Percentiles rank a stretch among this genome's conserved stretches.
Evolutionary conservation across 1,140 invertebrate species (phyloP).

Genomic region (Brachionus asplanchnoidis): DNA sequence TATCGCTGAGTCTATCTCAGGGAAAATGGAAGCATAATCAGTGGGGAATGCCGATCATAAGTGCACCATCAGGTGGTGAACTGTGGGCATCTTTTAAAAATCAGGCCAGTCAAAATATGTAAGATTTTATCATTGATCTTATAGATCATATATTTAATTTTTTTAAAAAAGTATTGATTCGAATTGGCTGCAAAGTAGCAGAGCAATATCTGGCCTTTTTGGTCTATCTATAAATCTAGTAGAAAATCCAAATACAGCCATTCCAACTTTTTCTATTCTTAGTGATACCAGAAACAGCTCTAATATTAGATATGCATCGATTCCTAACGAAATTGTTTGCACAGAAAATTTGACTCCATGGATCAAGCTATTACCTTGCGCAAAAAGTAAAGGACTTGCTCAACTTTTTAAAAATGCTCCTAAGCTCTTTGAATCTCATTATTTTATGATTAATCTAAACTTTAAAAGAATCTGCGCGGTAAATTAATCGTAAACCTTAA

Average conservation of each 20-base stretch:
- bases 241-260: constrained; percentile 13
- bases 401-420: constrained; percentile 81
- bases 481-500: constrained; percentile 44
- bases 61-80: constrained; percentile 84
- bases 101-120: constrained; percentile 57
- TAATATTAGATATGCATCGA: constrained; percentile 70
- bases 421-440: constrained; percentile 83
- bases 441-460: constrained; percentile 82
- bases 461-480: constrained; percentile 71
- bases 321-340: constrained; percentile 91
- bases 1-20: constrained; percentile 83
- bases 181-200: constrained; percentile 16
- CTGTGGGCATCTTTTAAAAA: constrained; percentile 81
- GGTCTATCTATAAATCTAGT: constrained; percentile 15
- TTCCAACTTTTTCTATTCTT: background rate
- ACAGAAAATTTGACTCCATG: constrained; percentile 95
- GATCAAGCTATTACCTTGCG: constrained; percentile 89
- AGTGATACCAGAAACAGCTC: background rate
- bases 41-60: constrained; percentile 81
- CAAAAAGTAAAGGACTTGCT: constrained; percentile 49
- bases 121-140: constrained; percentile 45
- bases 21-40: constrained; percentile 84
- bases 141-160: background rate
- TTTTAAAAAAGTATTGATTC: background rate
- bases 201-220: constrained; percentile 36